Evolutionary conservation across 2,888 invertebrate genomes (phyloP), one percentile per base, ranked within the genome.

Genomic region (Sepioteuthis lessoniana): DNA sequence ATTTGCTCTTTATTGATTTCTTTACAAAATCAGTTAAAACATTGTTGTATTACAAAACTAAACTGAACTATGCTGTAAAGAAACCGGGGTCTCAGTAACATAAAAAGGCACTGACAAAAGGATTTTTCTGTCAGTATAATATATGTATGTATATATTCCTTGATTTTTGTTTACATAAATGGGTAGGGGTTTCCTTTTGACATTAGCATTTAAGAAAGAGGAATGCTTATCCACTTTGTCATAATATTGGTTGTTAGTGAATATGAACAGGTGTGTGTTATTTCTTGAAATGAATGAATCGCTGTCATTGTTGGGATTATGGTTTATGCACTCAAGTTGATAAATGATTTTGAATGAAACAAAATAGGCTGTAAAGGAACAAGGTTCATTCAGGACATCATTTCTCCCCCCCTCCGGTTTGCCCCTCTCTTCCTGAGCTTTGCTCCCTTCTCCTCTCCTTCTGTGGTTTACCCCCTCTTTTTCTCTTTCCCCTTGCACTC

Each of bases 1-100:
- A 76, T 76, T 76, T 76, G 76, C 76, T 76, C 76, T 76, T 16
- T 76, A 76, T 76, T 76, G 76, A 76, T 76, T 76, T 76, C 76
- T 76, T 16, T n/a, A 76, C 76, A 76, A 76, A 76, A 76, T 76
- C 76, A 76, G n/a, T 76, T 76, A 76, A 16, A 76, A 76, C 76
- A 76, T 76, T 76, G n/a, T n/a, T 31, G 10, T 35, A 13, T 76
- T 76, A 76, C n/a, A 13, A 76, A 76, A 76, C 76, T 76, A 19
- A 76, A 13, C 76, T 35, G 76, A n/a, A 19, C 35, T n/a, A n/a
- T n/a, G n/a, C n/a, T 76, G n/a, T 76, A 13, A 76, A 35, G 76
- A 76, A 76, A 7, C 19, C 3, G n/a, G 76, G 76, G n/a, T 31
- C 1, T 31, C 31, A 2, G 76, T 13, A 76, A 25, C 60, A 10